Evolutionary conservation across 2,888 invertebrate species (phyloP).

Genomic region (Acrobasis consociella): DNA sequence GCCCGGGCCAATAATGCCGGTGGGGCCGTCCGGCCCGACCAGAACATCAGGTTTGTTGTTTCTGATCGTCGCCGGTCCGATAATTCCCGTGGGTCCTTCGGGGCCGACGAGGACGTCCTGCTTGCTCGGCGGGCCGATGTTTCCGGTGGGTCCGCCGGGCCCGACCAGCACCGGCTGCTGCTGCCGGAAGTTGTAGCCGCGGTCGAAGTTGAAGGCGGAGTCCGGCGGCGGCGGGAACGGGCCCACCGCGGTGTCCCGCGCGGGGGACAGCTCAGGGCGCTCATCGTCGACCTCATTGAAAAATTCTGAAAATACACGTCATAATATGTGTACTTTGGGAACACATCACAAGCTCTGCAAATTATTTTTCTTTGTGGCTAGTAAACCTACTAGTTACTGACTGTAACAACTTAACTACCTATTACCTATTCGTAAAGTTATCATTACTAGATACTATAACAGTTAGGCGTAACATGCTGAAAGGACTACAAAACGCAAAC

Average conservation of each 20-base stretch:
- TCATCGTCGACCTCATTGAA: conserved; percentile 69
- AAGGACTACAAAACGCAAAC: not conserved
- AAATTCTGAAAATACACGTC: conserved; percentile 48
- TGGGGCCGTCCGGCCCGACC: conserved; percentile 66
- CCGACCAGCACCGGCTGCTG: conserved; percentile 39
- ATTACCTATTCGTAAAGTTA: no score
- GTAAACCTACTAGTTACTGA: no score
- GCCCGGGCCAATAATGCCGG: conserved; percentile 45
- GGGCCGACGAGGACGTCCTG: conserved; percentile 66
- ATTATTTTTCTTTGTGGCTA: no score
- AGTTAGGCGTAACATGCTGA: no score
- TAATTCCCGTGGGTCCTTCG: conserved; percentile 53
- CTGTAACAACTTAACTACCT: no score
- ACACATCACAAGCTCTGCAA: no score
- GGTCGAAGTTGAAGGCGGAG: conserved; percentile 36
- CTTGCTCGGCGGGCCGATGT: conserved; percentile 38
- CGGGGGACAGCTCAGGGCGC: conserved; percentile 54
- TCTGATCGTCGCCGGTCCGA: conserved; percentile 36
- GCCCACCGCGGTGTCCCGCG: conserved; percentile 41
- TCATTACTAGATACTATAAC: no score
- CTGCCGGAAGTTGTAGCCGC: conserved; percentile 37
- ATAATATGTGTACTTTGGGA: not conserved
- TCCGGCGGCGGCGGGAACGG: conserved; percentile 47
- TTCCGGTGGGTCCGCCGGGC: conserved; percentile 38
- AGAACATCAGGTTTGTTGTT: conserved; percentile 49